Evolutionary conservation across 1,140 invertebrate species (phyloP).

Genomic region (Caenorhabditis latens): DNA sequence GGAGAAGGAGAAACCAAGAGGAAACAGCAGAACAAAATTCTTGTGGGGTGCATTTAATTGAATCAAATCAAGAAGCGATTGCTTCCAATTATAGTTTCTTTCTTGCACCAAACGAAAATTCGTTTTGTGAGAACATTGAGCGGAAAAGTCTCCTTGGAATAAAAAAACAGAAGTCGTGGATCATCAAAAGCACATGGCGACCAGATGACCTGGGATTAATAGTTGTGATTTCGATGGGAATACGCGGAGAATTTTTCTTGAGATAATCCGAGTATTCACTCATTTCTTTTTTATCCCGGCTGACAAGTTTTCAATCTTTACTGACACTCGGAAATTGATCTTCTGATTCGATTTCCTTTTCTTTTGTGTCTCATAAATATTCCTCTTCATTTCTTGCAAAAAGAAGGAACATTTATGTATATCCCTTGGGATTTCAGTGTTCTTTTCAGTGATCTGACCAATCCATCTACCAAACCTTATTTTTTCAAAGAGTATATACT

Average conservation of each 20-base stretch:
- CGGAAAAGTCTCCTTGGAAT: not conserved
- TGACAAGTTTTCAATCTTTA: not conserved
- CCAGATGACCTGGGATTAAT: slow-evolving; percentile 46
- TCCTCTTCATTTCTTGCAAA: not conserved
- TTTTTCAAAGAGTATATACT: not conserved
- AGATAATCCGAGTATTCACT: not conserved
- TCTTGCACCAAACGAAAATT: not conserved
- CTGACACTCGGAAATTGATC: not conserved
- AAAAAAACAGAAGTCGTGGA: not conserved
- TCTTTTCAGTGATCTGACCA: not conserved
- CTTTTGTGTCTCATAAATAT: not conserved
- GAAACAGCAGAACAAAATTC: not conserved
- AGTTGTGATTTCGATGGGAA: not conserved
- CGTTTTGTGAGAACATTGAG: not conserved
- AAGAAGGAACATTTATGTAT: not conserved
- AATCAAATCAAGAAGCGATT: slow-evolving; percentile 11
- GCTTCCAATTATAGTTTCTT: not conserved
- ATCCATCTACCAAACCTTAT: not conserved
- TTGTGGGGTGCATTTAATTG: not conserved
- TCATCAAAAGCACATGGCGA: slow-evolving; percentile 21
- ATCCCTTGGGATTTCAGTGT: not conserved
- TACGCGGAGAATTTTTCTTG: not conserved
- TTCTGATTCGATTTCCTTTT: slow-evolving; percentile 15
- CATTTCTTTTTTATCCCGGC: not conserved
- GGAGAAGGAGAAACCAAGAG: not conserved